Percentiles rank a stretch among this genome's conserved stretches.
These are phyloP conservation scores for Uloborus diversus DNA, from an alignment of 1,140 invertebrate species.

Conservation along the genomic window DNA sequence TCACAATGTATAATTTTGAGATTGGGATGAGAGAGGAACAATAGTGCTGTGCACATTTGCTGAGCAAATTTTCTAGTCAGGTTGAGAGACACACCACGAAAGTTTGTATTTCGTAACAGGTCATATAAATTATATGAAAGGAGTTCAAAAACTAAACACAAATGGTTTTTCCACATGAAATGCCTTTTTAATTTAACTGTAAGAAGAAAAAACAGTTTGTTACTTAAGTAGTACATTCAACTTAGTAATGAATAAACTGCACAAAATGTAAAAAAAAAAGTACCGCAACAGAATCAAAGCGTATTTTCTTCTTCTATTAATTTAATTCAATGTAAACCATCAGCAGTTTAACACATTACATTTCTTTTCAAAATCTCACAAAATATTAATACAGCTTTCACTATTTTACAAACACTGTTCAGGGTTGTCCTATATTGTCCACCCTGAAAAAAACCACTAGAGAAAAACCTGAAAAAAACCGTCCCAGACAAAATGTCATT, in stretches of 20 bases:
- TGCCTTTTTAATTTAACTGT: slow-evolving; percentile 97
- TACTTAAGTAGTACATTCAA: not conserved
- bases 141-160: slow-evolving; percentile 99
- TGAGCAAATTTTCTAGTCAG: slow-evolving; percentile 99
- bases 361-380: too few relatives aligned
- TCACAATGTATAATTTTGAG: slow-evolving; percentile 99
- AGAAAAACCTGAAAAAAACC: too few relatives aligned
- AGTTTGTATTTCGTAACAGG: slow-evolving; percentile 98
- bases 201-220: slow-evolving; percentile 7
- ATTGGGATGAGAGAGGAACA: slow-evolving; percentile 98
- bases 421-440: too few relatives aligned
- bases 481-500: too few relatives aligned
- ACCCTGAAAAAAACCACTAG: too few relatives aligned
- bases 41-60: slow-evolving; percentile 95
- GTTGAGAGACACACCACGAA: slow-evolving; percentile 98
- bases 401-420: too few relatives aligned
- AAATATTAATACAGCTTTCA: too few relatives aligned
- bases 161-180: slow-evolving; percentile 99
- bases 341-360: too few relatives aligned
- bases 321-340: too few relatives aligned
- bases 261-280: not conserved
- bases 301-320: too few relatives aligned
- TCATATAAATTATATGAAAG: slow-evolving; percentile 99
- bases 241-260: not conserved
- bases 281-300: too few relatives aligned